Conservation (phyloP, 2,113 vertebrate genomes). For the Plecotus auritus region DNA sequence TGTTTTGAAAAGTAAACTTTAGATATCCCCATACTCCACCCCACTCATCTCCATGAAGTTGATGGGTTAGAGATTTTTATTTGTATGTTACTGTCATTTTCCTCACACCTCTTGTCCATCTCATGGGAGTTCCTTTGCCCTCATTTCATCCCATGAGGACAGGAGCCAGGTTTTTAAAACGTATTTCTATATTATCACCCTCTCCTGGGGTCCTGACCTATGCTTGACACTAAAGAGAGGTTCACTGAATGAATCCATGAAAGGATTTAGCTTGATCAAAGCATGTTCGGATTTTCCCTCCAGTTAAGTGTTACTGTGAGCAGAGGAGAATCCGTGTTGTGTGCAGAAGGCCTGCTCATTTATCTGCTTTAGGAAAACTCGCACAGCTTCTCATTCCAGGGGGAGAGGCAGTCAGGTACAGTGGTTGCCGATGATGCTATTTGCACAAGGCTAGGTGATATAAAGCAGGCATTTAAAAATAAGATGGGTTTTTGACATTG, state of each 20-base stretch:
- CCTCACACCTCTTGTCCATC: background rate
- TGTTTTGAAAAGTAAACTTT: background rate
- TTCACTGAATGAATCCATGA: background rate
- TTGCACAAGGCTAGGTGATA: background rate
- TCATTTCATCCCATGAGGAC: background rate
- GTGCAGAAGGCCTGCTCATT: background rate
- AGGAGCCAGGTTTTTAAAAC: background rate
- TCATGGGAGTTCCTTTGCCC: background rate
- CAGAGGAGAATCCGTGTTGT: background rate
- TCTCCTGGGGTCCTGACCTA: background rate
- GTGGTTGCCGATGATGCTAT: background rate
- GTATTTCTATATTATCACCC: background rate
- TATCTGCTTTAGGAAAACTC: background rate
- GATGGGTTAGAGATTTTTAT: background rate
- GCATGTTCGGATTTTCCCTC: background rate
- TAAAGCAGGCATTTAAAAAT: conserved; percentile 12
- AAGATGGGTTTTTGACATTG: conserved; percentile 7
- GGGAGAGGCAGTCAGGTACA: background rate
- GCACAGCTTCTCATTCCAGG: background rate
- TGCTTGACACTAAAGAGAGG: background rate
- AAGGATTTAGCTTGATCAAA: conserved; percentile 16
- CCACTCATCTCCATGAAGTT: background rate
- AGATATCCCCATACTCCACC: background rate
- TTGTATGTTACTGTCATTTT: background rate
- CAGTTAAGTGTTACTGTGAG: background rate